A percentile compares a stretch with the other conserved stretches of the same genome.
Evolutionary conservation across 1,140 invertebrate genomes (phyloP).

Genomic region (Achroia grisella): DNA sequence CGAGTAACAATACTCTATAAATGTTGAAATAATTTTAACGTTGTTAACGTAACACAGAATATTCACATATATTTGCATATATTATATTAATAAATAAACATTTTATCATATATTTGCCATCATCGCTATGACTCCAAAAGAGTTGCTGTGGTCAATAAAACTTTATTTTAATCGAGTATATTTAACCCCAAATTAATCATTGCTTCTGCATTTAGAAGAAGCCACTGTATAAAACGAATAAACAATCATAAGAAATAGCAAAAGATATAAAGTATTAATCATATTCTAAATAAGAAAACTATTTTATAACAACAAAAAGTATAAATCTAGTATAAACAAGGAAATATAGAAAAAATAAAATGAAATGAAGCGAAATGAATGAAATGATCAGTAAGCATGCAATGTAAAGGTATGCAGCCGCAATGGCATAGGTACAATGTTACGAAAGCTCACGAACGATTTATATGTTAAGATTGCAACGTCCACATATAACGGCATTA

Average conservation of each 20-base stretch:
- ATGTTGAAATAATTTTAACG: too few relatives aligned
- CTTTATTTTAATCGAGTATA: conserved; percentile 9
- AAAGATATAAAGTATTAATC: not conserved
- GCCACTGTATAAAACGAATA: conserved; percentile 21
- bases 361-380: conserved; percentile 10
- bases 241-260: too few relatives aligned
- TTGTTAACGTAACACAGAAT: too few relatives aligned
- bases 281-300: conserved; percentile 3
- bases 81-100: too few relatives aligned
- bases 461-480: conserved; percentile 32
- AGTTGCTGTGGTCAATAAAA: conserved; percentile 54
- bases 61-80: too few relatives aligned
- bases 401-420: conserved; percentile 54
- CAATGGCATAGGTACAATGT: conserved; percentile 31
- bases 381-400: conserved; percentile 25
- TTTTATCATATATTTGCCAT: conserved; percentile 7
- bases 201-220: conserved; percentile 67
- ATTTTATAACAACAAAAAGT: conserved; percentile 6
- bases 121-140: conserved; percentile 36
- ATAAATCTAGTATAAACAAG: conserved; percentile 16
- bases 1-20: not conserved
- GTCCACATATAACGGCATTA: conserved; percentile 19
- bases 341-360: conserved; percentile 16
- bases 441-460: not conserved
- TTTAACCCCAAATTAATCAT: conserved; percentile 32